Evolutionary conservation across 92 coral and sea anemone genomes (phyloP).

Genomic region (Paragorgia papillata): DNA sequence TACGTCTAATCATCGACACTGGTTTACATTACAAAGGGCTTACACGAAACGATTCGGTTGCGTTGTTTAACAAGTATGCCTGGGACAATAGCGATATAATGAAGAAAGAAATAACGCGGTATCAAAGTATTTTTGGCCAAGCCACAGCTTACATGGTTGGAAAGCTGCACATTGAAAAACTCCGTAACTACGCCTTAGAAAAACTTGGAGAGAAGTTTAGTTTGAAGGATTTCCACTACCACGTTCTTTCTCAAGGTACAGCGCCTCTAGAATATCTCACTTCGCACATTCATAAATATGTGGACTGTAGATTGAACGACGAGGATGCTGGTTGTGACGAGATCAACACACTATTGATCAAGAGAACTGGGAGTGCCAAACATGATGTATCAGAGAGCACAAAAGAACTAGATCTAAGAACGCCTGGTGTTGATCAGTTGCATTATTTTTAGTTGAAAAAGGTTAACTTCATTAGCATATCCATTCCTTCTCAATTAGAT

Average conservation of each 20-base stretch:
- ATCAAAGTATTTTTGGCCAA: slow-evolving; percentile 84
- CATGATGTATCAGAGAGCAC: not conserved
- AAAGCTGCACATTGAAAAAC: slow-evolving; percentile 68
- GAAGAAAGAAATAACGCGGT: slow-evolving; percentile 78
- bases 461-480: too few relatives aligned
- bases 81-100: slow-evolving; percentile 90
- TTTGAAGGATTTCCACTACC: slow-evolving; percentile 73
- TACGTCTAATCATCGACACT: slow-evolving; percentile 89
- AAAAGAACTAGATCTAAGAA: not conserved
- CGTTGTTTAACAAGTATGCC: slow-evolving; percentile 76
- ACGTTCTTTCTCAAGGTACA: slow-evolving; percentile 76
- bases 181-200: slow-evolving; percentile 67
- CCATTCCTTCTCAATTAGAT: too few relatives aligned
- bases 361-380: not conserved
- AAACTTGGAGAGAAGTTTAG: slow-evolving; percentile 64
- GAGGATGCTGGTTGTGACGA: slow-evolving; percentile 61
- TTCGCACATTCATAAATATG: slow-evolving; percentile 68
- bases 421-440: not conserved
- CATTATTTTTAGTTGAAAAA: not conserved
- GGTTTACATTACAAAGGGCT: slow-evolving; percentile 78
- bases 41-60: slow-evolving; percentile 58
- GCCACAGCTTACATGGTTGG: slow-evolving; percentile 93
- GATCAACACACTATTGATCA: not conserved
- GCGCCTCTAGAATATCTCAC: slow-evolving; percentile 72
- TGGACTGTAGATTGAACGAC: slow-evolving; percentile 54